Conservation (phyloP, 2,797 vertebrate genomes). For the Acipenser ruthenus region DNA sequence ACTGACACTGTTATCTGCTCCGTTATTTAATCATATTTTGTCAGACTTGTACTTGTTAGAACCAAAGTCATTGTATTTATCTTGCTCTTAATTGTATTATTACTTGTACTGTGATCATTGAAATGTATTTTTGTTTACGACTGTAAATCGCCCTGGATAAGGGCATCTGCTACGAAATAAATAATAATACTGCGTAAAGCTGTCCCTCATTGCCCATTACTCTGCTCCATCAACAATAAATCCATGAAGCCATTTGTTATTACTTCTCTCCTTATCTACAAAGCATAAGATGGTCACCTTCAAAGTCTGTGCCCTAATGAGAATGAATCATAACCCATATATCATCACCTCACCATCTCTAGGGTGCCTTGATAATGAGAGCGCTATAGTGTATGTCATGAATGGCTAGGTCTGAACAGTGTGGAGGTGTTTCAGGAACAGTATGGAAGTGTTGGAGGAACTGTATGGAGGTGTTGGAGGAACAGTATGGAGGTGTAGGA, state of each 20-base stretch:
- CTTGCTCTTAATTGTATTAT: too few relatives aligned
- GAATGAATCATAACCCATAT: constrained; percentile 9
- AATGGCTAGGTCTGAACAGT: not conserved
- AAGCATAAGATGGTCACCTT: constrained; percentile 1
- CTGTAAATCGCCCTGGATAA: too few relatives aligned
- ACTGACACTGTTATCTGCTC: too few relatives aligned
- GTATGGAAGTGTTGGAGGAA: too few relatives aligned
- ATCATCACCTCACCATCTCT: constrained; percentile 6
- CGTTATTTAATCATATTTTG: too few relatives aligned
- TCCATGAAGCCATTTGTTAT: constrained; percentile 16
- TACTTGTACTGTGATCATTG: too few relatives aligned
- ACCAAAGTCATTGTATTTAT: too few relatives aligned
- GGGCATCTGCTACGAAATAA: too few relatives aligned
- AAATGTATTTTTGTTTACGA: too few relatives aligned
- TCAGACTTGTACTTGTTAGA: too few relatives aligned
- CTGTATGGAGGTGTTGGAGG: too few relatives aligned
- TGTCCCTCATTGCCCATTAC: constrained; percentile 6
- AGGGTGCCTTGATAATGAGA: constrained; percentile 11
- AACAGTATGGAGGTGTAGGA: too few relatives aligned
- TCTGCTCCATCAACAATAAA: constrained; percentile 1
- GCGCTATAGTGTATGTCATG: not conserved
- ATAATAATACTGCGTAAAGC: not conserved
- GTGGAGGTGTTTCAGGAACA: not conserved
- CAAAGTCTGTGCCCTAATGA: constrained; percentile 11
- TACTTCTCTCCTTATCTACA: constrained; percentile 4